phyloP scores from a whole-genome alignment of 2,113 vertebrate genomes.

The Fulmarus glacialis region DNA sequence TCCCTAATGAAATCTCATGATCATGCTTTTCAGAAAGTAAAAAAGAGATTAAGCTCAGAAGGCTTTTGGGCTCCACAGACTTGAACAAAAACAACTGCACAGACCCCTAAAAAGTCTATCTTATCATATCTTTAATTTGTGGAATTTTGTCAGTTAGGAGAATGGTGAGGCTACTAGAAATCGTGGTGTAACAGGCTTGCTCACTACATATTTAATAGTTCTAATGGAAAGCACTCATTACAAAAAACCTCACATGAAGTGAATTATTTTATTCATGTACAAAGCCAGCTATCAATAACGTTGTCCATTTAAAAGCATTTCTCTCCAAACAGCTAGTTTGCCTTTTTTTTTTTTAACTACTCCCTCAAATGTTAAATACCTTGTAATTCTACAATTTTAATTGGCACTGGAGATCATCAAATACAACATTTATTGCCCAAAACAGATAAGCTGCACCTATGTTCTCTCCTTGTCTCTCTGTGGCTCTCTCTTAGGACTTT shows the following conservation, averaged over 20 bases:
- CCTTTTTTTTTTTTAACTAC: neutral
- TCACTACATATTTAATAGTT: neutral
- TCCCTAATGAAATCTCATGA: neutral
- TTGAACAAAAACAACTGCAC: neutral
- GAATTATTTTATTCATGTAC: neutral
- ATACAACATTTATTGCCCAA: neutral
- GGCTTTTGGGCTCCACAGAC: neutral
- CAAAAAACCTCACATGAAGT: neutral
- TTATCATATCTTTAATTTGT: neutral
- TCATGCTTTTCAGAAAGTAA: neutral
- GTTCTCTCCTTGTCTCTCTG: neutral
- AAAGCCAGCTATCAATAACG: neutral
- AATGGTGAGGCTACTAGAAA: neutral
- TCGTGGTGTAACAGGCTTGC: neutral
- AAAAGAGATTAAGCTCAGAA: neutral
- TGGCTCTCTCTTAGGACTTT: neutral
- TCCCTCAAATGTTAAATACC: neutral
- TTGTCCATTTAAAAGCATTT: neutral
- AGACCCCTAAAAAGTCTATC: neutral
- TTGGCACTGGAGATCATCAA: neutral
- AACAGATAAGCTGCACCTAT: neutral
- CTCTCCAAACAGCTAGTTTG: neutral
- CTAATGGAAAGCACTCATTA: neutral
- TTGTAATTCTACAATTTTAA: neutral
- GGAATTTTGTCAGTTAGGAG: neutral